Evolutionary conservation across 2,113 vertebrate genomes (phyloP).

Genomic region (Harpagus bidentatus): DNA sequence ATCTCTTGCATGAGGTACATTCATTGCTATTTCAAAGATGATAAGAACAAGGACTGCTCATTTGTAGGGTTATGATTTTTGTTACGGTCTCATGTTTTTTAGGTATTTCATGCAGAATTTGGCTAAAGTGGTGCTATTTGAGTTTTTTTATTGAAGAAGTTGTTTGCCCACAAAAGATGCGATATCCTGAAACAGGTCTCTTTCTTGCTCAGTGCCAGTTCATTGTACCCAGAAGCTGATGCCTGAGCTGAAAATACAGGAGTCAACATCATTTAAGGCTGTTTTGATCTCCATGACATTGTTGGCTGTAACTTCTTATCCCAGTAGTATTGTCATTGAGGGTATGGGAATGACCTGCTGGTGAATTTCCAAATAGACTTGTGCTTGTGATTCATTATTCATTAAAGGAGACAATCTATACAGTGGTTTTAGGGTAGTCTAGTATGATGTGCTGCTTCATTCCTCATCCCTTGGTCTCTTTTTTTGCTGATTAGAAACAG

Average conservation of each 20-base stretch:
- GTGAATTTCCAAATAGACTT: constrained; percentile 55
- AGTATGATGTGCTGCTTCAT: background rate
- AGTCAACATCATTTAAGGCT: constrained; percentile 42
- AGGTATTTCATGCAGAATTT: background rate
- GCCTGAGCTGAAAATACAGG: constrained; percentile 12
- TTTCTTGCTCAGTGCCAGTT: background rate
- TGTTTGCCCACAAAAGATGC: background rate
- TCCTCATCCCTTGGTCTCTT: background rate
- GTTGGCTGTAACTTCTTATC: constrained; percentile 42
- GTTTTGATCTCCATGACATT: constrained; percentile 49
- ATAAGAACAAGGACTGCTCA: background rate
- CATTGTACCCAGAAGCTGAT: background rate
- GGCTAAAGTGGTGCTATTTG: background rate
- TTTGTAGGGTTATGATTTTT: background rate
- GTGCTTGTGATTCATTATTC: constrained; percentile 61
- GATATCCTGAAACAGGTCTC: background rate
- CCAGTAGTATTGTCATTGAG: constrained; percentile 45
- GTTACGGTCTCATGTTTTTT: background rate
- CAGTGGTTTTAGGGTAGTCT: background rate
- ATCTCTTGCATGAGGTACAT: background rate
- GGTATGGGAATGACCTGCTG: constrained; percentile 30
- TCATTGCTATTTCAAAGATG: background rate
- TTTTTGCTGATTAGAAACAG: background rate
- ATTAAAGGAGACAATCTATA: constrained; percentile 45
- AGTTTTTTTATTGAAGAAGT: background rate